Base-by-base conservation (phyloP, 2,113 vertebrate genomes). In the Grammomys surdaster region DNA sequence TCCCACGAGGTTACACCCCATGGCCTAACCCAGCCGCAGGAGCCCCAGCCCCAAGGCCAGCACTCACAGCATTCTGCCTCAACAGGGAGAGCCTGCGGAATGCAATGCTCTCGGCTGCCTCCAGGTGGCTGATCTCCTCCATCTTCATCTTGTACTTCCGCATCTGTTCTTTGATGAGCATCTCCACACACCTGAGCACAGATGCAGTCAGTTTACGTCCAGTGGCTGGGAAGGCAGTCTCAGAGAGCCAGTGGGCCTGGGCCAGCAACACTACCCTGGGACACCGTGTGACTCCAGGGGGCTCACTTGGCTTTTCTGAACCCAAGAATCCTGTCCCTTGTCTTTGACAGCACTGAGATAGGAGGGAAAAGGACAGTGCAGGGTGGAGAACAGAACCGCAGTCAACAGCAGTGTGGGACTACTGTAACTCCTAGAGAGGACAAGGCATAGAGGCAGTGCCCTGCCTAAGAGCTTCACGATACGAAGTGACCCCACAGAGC, bases 111-210 rank as follows among this genome's bases (percentile, higher is more conserved):
- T 99, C 99, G 0, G 99, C 99, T 0, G 98, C 99, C 98, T 99
- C 99, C 97, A 99, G 98, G 98, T 99, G 99, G 97, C 54, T 99
- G 65, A 99, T 99, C 97, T 99, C 99, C 63, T 99, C 99, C 99
- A 99, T 99, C 98, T 99, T 99, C 93, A 99, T 98, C 86, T 99
- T 99, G 98, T 99, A 99, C 91, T 98, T 99, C 95, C 99, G 98
- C 98, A 99, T 99, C 98, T 99, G 99, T 96, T 99, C 99, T 20
- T 99, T 99, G 97, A 99, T 99, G 88, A 99, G 97, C 99, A 99
- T 99, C 98, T 99, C 99, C 40, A 99, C 98, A 82, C 99, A 99
- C 90, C 99, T 99, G 92, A 1, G 82, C n/a, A 58, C 8, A 19
- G 13, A n/a, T 1, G 10, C 1, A 0, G 67, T 72, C 67, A 6